Evolutionary conservation across 2,113 vertebrate genomes (phyloP).

Genomic region (Uria lomvia): DNA sequence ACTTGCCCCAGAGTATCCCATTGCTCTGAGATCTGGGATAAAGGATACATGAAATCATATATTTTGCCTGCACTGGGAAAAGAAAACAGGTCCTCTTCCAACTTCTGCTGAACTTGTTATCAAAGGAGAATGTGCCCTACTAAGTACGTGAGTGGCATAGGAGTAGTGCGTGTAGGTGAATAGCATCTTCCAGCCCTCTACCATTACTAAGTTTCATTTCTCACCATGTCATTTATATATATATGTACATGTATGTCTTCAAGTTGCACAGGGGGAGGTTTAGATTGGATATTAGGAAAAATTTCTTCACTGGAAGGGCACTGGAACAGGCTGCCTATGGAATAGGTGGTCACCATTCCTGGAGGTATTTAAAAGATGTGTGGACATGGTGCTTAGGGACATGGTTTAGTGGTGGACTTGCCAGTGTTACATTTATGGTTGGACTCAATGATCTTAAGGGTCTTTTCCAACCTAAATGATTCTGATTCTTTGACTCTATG

Average conservation of each 20-base stretch:
- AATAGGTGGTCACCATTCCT: neutral
- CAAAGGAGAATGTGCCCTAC: neutral
- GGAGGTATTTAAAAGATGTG: neutral
- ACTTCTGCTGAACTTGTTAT: neutral
- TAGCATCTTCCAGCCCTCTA: neutral
- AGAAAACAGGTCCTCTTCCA: neutral
- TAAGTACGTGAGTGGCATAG: rapidly evolving
- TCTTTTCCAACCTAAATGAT: neutral
- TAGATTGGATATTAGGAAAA: neutral
- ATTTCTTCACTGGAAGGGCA: neutral
- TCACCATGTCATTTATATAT: neutral
- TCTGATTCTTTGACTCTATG: neutral
- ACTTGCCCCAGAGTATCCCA: neutral
- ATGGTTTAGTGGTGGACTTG: neutral
- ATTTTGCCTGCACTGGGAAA: neutral
- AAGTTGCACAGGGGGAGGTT: rapidly evolving
- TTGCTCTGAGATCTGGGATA: neutral
- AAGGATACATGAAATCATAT: neutral
- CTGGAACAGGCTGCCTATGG: neutral
- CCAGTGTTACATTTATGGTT: neutral
- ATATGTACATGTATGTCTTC: neutral
- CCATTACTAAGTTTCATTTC: neutral
- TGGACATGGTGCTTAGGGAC: neutral
- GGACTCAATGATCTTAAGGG: neutral
- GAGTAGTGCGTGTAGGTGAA: neutral